Evolutionary conservation across 1,140 invertebrate species (phyloP).

Genomic region (Mizuhopecten yessoensis): DNA sequence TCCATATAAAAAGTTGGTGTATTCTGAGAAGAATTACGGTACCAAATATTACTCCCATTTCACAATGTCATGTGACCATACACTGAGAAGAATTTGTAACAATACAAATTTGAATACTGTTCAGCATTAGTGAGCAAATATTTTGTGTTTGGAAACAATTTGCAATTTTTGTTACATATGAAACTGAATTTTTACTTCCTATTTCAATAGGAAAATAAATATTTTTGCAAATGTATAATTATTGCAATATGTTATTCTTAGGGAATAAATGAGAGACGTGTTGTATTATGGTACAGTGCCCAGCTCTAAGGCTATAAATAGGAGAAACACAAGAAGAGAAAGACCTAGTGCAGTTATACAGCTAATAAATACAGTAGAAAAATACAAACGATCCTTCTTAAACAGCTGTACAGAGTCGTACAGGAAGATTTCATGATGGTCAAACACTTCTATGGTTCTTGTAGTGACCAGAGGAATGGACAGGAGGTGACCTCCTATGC

Average conservation of each 20-base stretch:
- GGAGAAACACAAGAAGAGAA: not conserved
- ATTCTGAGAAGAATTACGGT: not conserved
- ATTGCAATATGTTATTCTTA: not conserved
- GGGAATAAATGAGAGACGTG: not conserved
- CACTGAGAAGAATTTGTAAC: too few species aligned
- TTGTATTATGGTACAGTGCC: not conserved
- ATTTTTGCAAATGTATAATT: too few species aligned
- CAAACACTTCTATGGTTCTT: not conserved
- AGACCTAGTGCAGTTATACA: not conserved
- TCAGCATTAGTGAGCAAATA: too few species aligned
- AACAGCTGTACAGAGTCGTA: not conserved
- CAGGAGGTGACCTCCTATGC: not conserved
- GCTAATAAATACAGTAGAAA: not conserved
- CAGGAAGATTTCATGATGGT: not conserved
- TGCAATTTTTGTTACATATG: too few species aligned
- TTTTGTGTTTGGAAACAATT: too few species aligned
- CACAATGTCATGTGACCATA: too few species aligned
- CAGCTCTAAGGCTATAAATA: too few species aligned
- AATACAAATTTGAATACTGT: too few species aligned
- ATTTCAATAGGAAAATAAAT: too few species aligned
- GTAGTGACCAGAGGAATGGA: not conserved
- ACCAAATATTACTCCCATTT: not conserved
- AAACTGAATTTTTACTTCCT: too few species aligned
- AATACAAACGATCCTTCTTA: not conserved
- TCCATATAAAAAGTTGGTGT: not conserved